Evolutionary conservation across 2,797 vertebrate genomes (phyloP).

Genomic region (Neopelma chrysocephalum): DNA sequence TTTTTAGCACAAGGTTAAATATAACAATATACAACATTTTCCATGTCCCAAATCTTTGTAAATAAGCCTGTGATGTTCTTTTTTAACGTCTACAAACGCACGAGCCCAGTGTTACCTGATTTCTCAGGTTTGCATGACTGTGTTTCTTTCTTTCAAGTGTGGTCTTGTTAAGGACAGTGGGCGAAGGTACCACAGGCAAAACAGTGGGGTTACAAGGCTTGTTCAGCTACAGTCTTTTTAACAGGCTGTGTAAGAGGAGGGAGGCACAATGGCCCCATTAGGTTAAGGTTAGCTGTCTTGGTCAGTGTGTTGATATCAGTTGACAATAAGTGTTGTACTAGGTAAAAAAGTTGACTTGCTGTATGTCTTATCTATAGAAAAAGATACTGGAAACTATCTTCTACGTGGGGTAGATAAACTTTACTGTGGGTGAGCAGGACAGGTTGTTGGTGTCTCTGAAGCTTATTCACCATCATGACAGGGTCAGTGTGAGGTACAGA

Average conservation of each 20-base stretch:
- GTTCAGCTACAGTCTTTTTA: background rate
- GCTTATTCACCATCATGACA: background rate
- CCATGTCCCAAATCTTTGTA: background rate
- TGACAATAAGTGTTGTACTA: background rate
- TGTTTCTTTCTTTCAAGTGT: background rate
- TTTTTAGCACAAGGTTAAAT: slow-evolving; percentile 19
- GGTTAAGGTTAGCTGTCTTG: background rate
- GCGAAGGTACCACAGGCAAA: rapidly evolving
- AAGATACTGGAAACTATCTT: background rate
- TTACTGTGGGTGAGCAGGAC: background rate
- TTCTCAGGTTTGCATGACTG: background rate
- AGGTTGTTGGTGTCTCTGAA: background rate
- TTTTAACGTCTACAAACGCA: background rate
- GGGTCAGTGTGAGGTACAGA: background rate
- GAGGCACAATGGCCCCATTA: background rate
- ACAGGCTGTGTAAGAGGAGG: background rate
- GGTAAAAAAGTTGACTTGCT: background rate
- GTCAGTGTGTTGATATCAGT: background rate
- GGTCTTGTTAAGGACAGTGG: background rate
- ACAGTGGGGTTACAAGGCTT: background rate
- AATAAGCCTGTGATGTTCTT: background rate
- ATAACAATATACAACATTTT: slow-evolving; percentile 2
- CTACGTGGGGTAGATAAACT: background rate
- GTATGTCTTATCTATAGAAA: background rate
- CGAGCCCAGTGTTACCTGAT: background rate